Evolutionary conservation across 2,888 invertebrate genomes (phyloP).

Genomic region (Sympetrum striolatum): DNA sequence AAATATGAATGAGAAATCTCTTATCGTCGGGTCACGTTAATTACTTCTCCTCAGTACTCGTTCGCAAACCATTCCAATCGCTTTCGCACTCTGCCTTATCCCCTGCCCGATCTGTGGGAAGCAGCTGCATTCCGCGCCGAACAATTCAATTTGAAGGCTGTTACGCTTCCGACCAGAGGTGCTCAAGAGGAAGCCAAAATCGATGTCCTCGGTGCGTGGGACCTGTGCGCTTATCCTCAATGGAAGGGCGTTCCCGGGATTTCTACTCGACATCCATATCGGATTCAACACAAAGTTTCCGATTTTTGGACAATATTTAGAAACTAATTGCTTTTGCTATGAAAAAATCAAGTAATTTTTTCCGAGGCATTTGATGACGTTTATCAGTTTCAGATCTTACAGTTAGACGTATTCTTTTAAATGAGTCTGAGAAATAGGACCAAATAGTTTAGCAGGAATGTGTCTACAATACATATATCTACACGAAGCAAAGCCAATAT

Average conservation of each 20-base stretch:
- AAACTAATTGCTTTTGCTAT: neutral
- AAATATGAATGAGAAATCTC: too few relatives aligned
- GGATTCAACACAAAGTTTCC: neutral
- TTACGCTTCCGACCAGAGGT: neutral
- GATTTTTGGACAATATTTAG: neutral
- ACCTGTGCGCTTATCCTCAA: neutral
- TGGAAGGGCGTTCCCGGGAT: neutral
- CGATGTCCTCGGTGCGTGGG: neutral
- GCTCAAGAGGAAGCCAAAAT: neutral
- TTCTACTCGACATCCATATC: neutral
- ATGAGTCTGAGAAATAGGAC: too few relatives aligned
- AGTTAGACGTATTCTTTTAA: too few relatives aligned
- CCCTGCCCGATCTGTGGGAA: neutral
- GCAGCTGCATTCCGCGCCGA: constrained; percentile 22
- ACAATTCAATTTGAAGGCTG: constrained; percentile 24
- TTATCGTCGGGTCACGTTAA: too few relatives aligned
- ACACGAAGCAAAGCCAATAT: too few relatives aligned
- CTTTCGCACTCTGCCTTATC: neutral
- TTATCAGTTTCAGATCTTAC: too few relatives aligned
- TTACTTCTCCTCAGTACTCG: too few relatives aligned
- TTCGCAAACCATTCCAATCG: neutral
- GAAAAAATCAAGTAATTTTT: neutral
- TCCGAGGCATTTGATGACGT: too few relatives aligned
- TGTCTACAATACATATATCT: too few relatives aligned
- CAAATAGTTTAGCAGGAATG: too few relatives aligned